Percentiles rank a stretch among this genome's conserved stretches.
phyloP scores from a whole-genome alignment of 2,888 invertebrate genomes.

The Prostheceraeus crozeri region DNA sequence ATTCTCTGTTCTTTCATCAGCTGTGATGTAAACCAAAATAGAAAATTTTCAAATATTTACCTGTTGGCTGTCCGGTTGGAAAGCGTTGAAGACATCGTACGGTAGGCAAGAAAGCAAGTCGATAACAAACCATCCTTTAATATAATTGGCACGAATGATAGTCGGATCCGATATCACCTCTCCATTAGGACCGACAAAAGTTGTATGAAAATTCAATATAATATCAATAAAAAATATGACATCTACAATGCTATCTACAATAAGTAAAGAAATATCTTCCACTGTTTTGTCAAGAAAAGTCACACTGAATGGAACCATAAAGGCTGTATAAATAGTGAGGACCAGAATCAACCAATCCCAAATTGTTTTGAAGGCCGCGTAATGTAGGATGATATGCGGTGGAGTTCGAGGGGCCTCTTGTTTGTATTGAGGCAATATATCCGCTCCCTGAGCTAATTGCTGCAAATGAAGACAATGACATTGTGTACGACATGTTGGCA shows the following conservation, averaged over 20 bases:
- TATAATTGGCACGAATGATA: constrained; percentile 69
- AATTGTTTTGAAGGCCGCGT: constrained; percentile 93
- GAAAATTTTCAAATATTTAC: too few species aligned
- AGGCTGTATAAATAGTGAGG: constrained; percentile 98
- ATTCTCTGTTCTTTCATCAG: too few species aligned
- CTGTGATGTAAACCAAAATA: too few species aligned
- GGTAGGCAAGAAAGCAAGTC: constrained; percentile 97
- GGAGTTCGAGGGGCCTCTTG: constrained; percentile 99
- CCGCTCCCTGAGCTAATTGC: too few species aligned
- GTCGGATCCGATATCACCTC: constrained; percentile 94
- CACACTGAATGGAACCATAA: constrained; percentile 97
- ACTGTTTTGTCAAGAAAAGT: constrained; percentile 96
- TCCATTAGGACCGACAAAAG: constrained; percentile 82
- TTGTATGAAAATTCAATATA: constrained; percentile 98
- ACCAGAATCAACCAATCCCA: constrained; percentile 99
- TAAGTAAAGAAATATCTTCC: constrained; percentile 57
- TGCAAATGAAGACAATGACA: too few species aligned
- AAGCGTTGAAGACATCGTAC: constrained; percentile 99
- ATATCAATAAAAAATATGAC: constrained; percentile 99
- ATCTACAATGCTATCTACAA: constrained; percentile 78
- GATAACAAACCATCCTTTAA: constrained; percentile 98
- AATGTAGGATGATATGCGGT: constrained; percentile 96
- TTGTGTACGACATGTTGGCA: too few species aligned
- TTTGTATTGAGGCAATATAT: constrained; percentile 53
- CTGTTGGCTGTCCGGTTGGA: constrained; percentile 77